Conservation (phyloP, 2,888 invertebrate species). For the Oscheius sp. region DNA sequence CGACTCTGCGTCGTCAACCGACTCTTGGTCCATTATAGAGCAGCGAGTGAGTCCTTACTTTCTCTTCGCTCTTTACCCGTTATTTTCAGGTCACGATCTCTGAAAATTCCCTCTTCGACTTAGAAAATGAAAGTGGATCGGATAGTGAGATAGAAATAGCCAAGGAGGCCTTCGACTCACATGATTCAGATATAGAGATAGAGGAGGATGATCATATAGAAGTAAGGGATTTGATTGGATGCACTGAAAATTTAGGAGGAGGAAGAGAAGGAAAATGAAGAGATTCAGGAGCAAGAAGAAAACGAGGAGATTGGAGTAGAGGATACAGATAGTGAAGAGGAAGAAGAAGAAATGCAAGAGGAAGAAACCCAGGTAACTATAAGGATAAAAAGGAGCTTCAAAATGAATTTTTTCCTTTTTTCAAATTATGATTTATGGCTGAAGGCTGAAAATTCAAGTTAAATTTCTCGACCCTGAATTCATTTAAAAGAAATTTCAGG, state of each 20-base stretch:
- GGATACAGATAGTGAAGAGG: neutral
- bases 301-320: neutral
- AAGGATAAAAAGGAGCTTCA: neutral
- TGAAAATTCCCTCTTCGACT: neutral
- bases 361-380: neutral
- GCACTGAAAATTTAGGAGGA: neutral
- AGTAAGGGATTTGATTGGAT: neutral
- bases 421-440: neutral
- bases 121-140: neutral
- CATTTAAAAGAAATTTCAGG: neutral
- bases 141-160: conserved; percentile 11
- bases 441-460: too few relatives aligned
- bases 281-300: neutral
- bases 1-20: conserved; percentile 37
- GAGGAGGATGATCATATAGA: neutral
- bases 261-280: neutral
- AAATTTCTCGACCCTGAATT: too few relatives aligned
- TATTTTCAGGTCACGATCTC: neutral
- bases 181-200: conserved; percentile 27
- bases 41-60: conserved; percentile 9
- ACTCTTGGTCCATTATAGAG: conserved; percentile 38
- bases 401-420: too few relatives aligned
- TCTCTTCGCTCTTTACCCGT: neutral
- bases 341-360: neutral
- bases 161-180: conserved; percentile 17